phyloP scores from a whole-genome alignment of 2,888 invertebrate species.

The Oeneis ivallda region DNA sequence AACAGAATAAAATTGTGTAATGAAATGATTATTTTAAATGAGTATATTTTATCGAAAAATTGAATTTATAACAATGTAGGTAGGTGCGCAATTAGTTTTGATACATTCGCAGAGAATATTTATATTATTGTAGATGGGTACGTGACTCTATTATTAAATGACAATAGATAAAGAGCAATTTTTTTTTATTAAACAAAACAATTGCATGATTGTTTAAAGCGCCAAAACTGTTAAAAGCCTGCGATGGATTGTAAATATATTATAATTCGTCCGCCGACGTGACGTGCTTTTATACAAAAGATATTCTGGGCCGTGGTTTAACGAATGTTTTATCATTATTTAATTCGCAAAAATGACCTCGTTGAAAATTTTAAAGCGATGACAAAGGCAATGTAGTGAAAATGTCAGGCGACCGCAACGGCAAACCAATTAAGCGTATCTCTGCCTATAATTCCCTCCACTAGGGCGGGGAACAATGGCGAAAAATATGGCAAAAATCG shows the following conservation, averaged over 20 bases:
- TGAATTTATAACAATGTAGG: background rate
- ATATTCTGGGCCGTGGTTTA: constrained; percentile 31
- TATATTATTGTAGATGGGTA: background rate
- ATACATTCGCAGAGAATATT: background rate
- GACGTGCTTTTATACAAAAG: constrained; percentile 18
- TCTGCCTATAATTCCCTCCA: constrained; percentile 66
- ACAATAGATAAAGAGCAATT: constrained; percentile 7
- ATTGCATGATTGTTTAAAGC: background rate
- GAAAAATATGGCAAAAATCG: constrained; percentile 75
- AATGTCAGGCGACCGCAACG: constrained; percentile 77
- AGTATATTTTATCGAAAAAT: background rate
- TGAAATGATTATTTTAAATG: background rate
- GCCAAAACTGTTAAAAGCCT: constrained; percentile 3
- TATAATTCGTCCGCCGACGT: constrained; percentile 9
- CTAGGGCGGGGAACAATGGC: constrained; percentile 53
- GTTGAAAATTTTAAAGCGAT: constrained; percentile 69
- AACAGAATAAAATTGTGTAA: too few relatives aligned
- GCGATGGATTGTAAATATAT: constrained; percentile 16
- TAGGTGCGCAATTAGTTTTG: background rate
- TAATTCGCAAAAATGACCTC: constrained; percentile 60
- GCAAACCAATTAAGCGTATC: constrained; percentile 78
- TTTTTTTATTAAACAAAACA: background rate
- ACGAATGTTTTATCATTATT: constrained; percentile 50
- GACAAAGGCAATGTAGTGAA: constrained; percentile 77
- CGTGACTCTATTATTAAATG: constrained; percentile 2